These are phyloP conservation scores for Megaceryle alcyon DNA, from an alignment of 2,797 vertebrate genomes.

Conservation along the genomic window DNA sequence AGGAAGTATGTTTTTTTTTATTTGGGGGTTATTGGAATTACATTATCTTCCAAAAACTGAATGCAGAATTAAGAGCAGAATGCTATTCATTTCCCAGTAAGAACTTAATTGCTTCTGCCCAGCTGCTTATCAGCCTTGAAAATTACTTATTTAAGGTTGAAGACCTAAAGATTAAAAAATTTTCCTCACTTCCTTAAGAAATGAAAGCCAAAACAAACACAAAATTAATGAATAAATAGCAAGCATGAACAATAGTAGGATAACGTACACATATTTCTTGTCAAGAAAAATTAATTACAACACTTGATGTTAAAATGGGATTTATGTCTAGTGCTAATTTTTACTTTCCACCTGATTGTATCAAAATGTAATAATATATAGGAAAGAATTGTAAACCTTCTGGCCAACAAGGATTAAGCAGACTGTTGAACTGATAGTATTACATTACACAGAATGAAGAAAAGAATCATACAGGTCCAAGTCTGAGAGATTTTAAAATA, in stretches of 20 bases:
- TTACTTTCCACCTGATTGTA: neutral
- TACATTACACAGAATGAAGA: neutral
- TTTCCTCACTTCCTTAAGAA: neutral
- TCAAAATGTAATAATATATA: neutral
- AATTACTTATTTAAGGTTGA: neutral
- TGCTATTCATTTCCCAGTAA: neutral
- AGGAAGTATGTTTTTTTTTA: neutral
- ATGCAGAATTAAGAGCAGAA: neutral
- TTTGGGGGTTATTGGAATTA: neutral
- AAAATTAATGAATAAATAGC: neutral
- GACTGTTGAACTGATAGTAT: neutral
- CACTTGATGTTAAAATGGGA: slow-evolving; percentile 1
- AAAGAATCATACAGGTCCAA: neutral
- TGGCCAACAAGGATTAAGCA: neutral
- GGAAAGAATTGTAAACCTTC: neutral
- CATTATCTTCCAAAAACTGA: neutral
- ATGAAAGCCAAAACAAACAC: neutral
- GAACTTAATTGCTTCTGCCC: neutral
- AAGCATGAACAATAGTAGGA: neutral
- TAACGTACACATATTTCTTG: neutral
- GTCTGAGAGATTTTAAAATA: neutral
- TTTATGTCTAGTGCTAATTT: slow-evolving; percentile 19
- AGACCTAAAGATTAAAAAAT: neutral
- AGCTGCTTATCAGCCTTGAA: neutral
- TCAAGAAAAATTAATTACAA: neutral